Conservation (phyloP, 2,888 invertebrate species). For the Eucera pruinosa region DNA sequence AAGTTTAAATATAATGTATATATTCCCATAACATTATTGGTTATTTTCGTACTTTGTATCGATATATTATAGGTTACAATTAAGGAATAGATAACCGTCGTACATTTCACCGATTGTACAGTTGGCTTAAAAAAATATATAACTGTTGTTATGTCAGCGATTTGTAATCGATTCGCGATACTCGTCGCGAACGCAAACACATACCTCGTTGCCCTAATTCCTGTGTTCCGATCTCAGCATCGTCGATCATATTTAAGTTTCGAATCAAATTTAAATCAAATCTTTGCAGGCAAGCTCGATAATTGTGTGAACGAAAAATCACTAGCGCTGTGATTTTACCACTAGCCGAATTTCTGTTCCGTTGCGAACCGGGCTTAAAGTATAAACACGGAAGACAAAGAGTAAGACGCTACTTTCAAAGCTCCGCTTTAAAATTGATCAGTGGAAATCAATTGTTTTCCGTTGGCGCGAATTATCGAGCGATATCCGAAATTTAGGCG, state of each 20-base stretch:
- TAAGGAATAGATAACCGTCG: not conserved
- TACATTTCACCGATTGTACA: conserved; percentile 3
- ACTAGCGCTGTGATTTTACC: not conserved
- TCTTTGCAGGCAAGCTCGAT: not conserved
- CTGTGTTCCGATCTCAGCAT: not conserved
- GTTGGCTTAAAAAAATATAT: conserved; percentile 22
- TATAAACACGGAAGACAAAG: conserved; percentile 10
- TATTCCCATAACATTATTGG: conserved; percentile 5
- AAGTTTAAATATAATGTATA: conserved; percentile 14
- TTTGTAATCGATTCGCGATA: not conserved
- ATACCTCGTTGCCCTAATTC: not conserved
- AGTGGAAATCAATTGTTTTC: conserved; percentile 44
- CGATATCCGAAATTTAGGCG: conserved; percentile 26
- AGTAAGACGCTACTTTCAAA: conserved; percentile 45
- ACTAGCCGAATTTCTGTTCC: not conserved
- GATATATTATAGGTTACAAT: conserved; percentile 4
- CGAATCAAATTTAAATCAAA: conserved; percentile 20
- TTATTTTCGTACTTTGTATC: conserved; percentile 17
- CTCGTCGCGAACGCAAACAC: not conserved
- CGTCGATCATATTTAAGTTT: not conserved
- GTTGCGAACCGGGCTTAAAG: conserved; percentile 26
- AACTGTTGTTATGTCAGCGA: conserved; percentile 5
- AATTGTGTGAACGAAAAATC: conserved; percentile 5
- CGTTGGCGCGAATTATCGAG: conserved; percentile 48
- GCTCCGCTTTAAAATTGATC: conserved; percentile 38